Conservation (phyloP, 37 sponge, comb jelly and placozoan genomes). For the Crambe crambe region DNA sequence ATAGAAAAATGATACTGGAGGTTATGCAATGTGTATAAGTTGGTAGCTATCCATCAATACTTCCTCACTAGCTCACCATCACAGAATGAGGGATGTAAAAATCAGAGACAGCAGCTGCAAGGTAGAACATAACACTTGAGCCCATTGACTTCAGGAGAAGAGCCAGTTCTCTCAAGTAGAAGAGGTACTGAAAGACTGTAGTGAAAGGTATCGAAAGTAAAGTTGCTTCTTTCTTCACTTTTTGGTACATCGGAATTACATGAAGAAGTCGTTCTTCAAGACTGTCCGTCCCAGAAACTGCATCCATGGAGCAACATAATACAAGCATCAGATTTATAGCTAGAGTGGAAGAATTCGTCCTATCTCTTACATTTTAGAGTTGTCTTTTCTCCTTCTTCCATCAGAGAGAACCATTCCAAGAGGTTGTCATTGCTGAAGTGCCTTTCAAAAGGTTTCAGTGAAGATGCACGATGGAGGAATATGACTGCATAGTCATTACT, state of each 20-base stretch:
- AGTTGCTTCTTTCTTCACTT: slow-evolving; percentile 16
- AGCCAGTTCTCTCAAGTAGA: slow-evolving; percentile 73
- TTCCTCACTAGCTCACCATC: slow-evolving; percentile 61
- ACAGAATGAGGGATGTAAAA: slow-evolving; percentile 73
- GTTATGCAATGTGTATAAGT: neutral
- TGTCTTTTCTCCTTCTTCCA: neutral
- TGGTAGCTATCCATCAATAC: neutral
- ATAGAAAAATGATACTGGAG: neutral
- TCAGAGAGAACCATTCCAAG: slow-evolving; percentile 51
- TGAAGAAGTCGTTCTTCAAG: slow-evolving; percentile 1
- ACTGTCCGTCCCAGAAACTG: neutral
- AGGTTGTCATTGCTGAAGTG: slow-evolving; percentile 56
- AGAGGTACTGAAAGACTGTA: slow-evolving; percentile 83
- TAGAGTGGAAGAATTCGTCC: too few species aligned
- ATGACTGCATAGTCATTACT: slow-evolving; percentile 80
- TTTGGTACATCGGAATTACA: neutral
- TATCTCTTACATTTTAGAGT: neutral
- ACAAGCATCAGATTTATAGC: neutral
- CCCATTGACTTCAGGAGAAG: slow-evolving; percentile 32
- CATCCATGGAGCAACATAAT: neutral
- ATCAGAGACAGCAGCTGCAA: slow-evolving; percentile 98
- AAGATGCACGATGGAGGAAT: slow-evolving; percentile 67
- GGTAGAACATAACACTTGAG: slow-evolving; percentile 69
- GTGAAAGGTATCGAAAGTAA: slow-evolving; percentile 60
- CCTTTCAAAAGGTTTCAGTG: slow-evolving; percentile 79